Conservation (phyloP, 1,140 invertebrate genomes). For the Cydia amplana region DNA sequence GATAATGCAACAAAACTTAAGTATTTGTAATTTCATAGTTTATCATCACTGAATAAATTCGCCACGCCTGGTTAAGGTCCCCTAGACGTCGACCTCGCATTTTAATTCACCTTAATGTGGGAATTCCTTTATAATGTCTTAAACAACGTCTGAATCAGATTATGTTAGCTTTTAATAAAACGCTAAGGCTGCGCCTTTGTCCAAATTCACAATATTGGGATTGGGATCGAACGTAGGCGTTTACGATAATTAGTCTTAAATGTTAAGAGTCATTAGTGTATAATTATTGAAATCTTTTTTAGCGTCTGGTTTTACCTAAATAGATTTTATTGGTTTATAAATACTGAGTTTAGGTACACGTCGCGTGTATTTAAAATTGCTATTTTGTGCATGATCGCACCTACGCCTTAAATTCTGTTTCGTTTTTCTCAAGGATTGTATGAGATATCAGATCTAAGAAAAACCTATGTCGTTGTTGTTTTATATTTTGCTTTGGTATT, state of each 20-base stretch:
- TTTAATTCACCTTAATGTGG: conserved; percentile 65
- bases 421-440: too few species aligned
- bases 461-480: too few species aligned
- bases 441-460: too few species aligned
- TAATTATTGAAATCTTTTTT: conserved; percentile 1
- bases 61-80: conserved; percentile 30
- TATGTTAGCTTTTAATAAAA: conserved; percentile 39
- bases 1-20: background rate
- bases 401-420: too few species aligned
- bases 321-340: background rate
- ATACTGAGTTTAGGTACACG: background rate
- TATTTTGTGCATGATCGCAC: too few species aligned
- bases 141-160: conserved; percentile 53
- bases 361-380: too few species aligned
- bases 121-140: conserved; percentile 53
- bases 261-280: background rate
- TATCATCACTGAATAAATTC: conserved; percentile 16
- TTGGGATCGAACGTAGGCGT: background rate
- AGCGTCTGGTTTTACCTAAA: background rate
- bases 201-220: background rate
- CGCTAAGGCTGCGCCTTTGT: background rate
- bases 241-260: conserved; percentile 2
- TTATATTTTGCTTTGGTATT: too few species aligned
- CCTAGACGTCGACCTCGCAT: conserved; percentile 47
- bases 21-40: conserved; percentile 16